A percentile compares a stretch with the other conserved stretches of the same genome.
phyloP scores from a whole-genome alignment of 92 coral and sea anemone genomes.

The Zoanthus sociatus region DNA sequence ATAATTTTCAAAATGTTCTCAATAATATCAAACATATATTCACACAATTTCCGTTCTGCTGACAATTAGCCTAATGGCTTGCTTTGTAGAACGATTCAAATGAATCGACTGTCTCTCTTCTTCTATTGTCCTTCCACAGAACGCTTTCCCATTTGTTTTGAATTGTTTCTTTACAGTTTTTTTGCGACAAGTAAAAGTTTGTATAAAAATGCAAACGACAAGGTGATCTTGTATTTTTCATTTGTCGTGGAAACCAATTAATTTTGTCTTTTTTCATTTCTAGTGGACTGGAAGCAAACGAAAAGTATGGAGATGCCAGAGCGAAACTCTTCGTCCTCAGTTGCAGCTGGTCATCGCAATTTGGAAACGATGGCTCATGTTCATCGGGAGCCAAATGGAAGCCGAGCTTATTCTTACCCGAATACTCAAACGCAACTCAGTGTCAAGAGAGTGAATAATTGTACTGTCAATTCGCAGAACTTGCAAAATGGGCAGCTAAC shows the following conservation, averaged over 20 bases:
- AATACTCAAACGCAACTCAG: background rate
- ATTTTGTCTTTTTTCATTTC: background rate
- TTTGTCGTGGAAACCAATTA: background rate
- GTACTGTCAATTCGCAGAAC: background rate
- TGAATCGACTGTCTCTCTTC: background rate
- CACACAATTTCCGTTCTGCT: background rate
- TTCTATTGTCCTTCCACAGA: background rate
- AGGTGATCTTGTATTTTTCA: background rate
- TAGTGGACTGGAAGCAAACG: background rate
- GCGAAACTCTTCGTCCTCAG: background rate
- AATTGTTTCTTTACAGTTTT: background rate
- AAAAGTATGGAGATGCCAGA: background rate
- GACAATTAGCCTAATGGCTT: background rate
- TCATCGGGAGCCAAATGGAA: conserved; percentile 33
- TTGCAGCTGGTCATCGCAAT: background rate
- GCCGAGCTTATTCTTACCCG: background rate
- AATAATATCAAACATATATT: background rate
- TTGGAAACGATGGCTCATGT: conserved; percentile 30
- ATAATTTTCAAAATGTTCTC: background rate
- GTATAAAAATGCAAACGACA: background rate
- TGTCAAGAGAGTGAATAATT: background rate
- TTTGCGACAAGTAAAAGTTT: background rate
- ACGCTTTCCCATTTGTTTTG: background rate
- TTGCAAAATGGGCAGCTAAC: background rate
- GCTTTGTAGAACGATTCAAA: background rate